Evolutionary conservation across 2,797 vertebrate species (phyloP), one percentile per base, ranked within the genome.

Genomic region (Typhlichthys eigenmanni): DNA sequence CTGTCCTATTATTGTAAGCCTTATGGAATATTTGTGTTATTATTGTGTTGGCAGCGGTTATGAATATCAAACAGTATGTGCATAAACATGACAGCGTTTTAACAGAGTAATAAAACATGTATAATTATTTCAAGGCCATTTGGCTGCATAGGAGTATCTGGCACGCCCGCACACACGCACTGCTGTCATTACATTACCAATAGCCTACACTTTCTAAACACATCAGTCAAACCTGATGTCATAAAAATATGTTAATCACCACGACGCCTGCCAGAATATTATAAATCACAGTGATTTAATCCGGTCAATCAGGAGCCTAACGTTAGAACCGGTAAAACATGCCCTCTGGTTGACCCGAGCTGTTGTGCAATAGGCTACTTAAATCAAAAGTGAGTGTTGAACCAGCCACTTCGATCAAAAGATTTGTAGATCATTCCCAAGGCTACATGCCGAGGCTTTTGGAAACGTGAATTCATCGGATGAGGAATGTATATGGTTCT

Each of bases 281-380:
- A 62, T 78, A 69, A 60, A 84, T 84, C 74, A 80, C 78, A 53
- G 49, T 11, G 52, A 48, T 48, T 48, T 48, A 32, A 75, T 72
- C 74, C 76, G 67, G 68, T 72, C 76, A 62, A 64, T 62, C 47
- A 49, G 52, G 24, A 10, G 7, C 32, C 16, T 47, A 65, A 72
- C 55, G 53, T 63, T 71, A 64, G 9, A 38, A 47, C 59, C 62
- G 53, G 76, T 74, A 54, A 62, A 87, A 73, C 55, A 59, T 88
- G 89, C 60, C 87, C 87, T 81, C 69, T 58, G 77, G 47, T 65
- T 90, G 90, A 91, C 86, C 88, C 76, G 3, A 32, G 74, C 72
- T 86, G 82, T 84, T 88, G 85, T 81, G 82, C 78, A 89, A 90
- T 58, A 56, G 54, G 14, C 47, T n/a, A 77, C 79, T 71, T 76